Evolutionary conservation across 2,113 vertebrate species (phyloP), one percentile per base, ranked within the genome.

Genomic region (Passer montanus): DNA sequence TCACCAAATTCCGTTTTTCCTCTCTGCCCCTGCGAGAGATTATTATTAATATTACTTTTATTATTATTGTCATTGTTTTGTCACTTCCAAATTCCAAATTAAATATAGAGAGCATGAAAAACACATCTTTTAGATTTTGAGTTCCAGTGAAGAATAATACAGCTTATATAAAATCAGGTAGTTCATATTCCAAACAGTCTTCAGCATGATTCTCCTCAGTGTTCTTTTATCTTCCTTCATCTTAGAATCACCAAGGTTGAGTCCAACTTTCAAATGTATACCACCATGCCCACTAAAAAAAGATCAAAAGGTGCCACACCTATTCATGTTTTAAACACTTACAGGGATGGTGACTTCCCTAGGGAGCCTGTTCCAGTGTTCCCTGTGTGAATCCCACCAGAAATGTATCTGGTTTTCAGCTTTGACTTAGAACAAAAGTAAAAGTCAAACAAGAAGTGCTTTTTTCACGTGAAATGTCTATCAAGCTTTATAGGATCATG

Each of bases 61-160:
- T 94, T 95, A 77, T 79, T 94, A 59, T 67, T 69, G 67, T 66
- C 78, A 85, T 62, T 91, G 30, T 59, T 95, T 90, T 81, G 13
- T 95, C 28, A 37, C n/a, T 90, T 28, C 37, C 22, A 49, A 30
- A 74, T 55, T 63, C 64, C 35, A 88, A 72, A 91, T 90, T 47
- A 95, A 89, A 83, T 17, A 91, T 10, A 92, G 60, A 55, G 27
- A 86, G 28, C 35, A 88, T 47, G 76, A 92, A 69, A 87, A 72
- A 6, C 1, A 0, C 41, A 46, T 39, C 35, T 83, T 91, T 74
- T 67, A 59, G 35, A 56, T 56, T 88, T 83, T 88, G 20, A 18
- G 49, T 75, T 55, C 41, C 27, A 13, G 24, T 60, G n/a, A 67
- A 74, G 52, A 64, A 88, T 67, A 88, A 84, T 3, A 18, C 11